phyloP scores from a whole-genome alignment of 2,113 vertebrate species.

The Ivindomyrus marchei region DNA sequence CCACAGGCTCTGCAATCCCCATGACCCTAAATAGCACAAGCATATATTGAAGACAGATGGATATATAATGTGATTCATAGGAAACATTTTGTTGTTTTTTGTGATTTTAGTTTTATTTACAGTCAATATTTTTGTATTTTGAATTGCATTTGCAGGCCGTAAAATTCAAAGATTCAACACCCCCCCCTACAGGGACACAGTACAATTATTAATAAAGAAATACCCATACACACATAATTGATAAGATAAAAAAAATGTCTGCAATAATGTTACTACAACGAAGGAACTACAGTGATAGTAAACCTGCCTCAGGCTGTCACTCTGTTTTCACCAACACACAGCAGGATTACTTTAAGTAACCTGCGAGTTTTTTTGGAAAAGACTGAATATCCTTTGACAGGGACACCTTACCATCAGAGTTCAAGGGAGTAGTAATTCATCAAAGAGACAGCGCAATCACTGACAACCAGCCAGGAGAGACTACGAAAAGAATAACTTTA shows the following conservation, averaged over 20 bases:
- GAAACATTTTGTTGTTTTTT: background rate
- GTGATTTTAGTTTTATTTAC: background rate
- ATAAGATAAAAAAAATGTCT: background rate
- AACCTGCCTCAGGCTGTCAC: background rate
- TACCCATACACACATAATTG: background rate
- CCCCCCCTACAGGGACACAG: background rate
- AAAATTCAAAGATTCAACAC: background rate
- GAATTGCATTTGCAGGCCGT: background rate
- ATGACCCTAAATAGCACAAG: background rate
- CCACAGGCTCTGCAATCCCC: background rate
- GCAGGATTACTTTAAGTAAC: background rate
- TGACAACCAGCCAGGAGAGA: background rate
- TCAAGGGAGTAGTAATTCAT: conserved; percentile 2
- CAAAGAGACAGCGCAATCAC: conserved; percentile 8
- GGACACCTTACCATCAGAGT: background rate
- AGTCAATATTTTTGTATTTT: background rate
- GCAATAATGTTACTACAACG: background rate
- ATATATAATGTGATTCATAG: background rate
- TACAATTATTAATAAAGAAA: background rate
- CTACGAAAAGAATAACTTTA: background rate
- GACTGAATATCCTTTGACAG: background rate
- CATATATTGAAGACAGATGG: background rate
- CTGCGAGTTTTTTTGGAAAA: background rate
- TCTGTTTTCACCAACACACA: background rate
- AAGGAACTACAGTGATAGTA: background rate